Base-by-base conservation (phyloP, 2,113 vertebrate species). In the Brachyistius frenatus region DNA sequence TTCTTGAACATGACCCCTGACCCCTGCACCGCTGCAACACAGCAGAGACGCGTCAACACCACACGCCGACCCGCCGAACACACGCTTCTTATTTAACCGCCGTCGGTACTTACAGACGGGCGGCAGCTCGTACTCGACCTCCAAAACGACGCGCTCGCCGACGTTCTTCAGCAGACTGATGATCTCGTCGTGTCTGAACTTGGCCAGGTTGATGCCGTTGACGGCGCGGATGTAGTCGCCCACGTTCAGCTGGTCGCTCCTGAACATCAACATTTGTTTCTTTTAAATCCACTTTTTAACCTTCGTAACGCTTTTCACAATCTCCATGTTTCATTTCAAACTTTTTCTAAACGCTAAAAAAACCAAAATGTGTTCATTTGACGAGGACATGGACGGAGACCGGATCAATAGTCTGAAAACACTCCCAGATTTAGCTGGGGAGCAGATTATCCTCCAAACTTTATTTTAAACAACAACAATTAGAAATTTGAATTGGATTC, bases 81-180 rank as follows among this genome's bases (percentile, higher is more conserved):
- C 23, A 23, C 23, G 23, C 23, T 23, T 23, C 23, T 23, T 23
- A 23, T 23, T 23, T 23, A 23, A 32, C 61, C 46, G 1, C 5
- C 7, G 56, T 96, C 10, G 5, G 32, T 41, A 98, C 98, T 97
- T 91, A 99, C 98, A 96, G 86, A 98, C 93, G 1, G 97, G 97
- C 0, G 98, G 98, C 37, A 99, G 95, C 73, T 99, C 98, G 63
- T 97, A 99, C 52, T 99, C 98, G 2, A 99, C 97, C 94, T 99
- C 98, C 37, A 99, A 92, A 7, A 99, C 96, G 70, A 99, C 98
- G 8, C 98, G 93, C 84, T 99, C 98, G 0, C 98, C 98, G 1
- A 99, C 97, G 0, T 99, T 99, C 93, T 99, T 99, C 88, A 99
- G 94, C 66, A 99, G 90, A 66, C 98, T 99, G 94, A 99, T 99